These are phyloP conservation scores for Ceyx margarethae DNA, from an alignment of 2,113 vertebrate species.

Conservation along the genomic window DNA sequence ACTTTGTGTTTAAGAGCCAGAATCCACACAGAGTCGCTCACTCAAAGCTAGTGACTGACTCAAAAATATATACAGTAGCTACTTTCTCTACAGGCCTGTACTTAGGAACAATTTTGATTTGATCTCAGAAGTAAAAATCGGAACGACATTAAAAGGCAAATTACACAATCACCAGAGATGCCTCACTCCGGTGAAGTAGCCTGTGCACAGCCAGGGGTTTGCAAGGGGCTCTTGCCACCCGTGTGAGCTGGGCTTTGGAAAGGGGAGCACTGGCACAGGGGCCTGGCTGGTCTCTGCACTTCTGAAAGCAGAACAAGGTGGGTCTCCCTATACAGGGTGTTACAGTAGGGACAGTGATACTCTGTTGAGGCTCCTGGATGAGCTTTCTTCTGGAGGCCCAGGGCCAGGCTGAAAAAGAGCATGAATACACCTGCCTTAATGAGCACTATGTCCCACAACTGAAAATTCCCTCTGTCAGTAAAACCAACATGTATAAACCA, in stretches of 20 bases:
- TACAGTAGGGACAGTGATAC: background rate
- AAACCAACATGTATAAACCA: background rate
- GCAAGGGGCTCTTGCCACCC: background rate
- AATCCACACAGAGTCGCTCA: background rate
- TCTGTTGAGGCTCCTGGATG: background rate
- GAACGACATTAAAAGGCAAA: background rate
- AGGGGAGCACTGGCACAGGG: background rate
- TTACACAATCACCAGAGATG: too few species aligned
- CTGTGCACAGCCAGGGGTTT: background rate
- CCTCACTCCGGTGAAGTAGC: background rate
- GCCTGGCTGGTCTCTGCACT: background rate
- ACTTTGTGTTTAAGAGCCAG: background rate
- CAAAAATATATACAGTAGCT: background rate
- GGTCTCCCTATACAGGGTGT: rapidly evolving
- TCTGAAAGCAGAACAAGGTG: background rate
- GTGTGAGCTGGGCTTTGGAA: background rate
- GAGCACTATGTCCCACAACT: background rate
- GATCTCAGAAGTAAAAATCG: background rate
- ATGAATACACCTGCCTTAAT: background rate
- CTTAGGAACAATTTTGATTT: background rate
- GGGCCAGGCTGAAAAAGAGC: background rate
- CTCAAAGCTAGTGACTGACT: background rate
- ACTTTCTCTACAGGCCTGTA: background rate
- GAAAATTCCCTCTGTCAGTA: background rate
- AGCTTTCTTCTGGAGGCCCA: background rate